phyloP scores from a whole-genome alignment of 2,113 vertebrate species.

The Barnardius zonarius region DNA sequence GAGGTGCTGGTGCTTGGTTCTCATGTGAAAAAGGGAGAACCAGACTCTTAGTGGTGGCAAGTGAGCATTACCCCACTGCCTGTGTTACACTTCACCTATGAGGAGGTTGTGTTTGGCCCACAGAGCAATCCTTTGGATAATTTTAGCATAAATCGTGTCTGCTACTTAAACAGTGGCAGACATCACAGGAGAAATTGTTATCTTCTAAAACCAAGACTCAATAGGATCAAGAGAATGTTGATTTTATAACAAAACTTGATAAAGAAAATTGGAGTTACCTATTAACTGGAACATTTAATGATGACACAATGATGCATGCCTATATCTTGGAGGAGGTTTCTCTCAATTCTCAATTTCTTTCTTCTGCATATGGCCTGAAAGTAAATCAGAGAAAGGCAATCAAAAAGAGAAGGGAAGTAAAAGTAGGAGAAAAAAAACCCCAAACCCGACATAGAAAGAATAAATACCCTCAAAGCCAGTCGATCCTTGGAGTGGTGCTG shows the following conservation, averaged over 20 bases:
- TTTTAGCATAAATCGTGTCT: background rate
- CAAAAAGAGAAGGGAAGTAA: accelerated
- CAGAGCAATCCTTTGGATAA: background rate
- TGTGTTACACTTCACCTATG: background rate
- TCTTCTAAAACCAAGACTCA: background rate
- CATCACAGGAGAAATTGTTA: background rate
- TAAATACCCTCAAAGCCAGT: background rate
- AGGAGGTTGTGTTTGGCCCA: background rate
- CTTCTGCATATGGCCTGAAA: background rate
- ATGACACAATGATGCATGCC: background rate
- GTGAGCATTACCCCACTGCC: background rate
- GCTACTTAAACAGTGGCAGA: background rate
- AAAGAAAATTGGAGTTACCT: background rate
- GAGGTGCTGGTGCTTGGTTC: background rate
- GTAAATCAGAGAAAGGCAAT: background rate
- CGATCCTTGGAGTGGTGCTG: background rate
- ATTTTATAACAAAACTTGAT: background rate
- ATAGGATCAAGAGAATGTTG: background rate
- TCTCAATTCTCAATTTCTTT: background rate
- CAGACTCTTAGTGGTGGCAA: background rate
- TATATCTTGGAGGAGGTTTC: background rate
- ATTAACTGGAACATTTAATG: background rate
- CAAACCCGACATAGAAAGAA: background rate
- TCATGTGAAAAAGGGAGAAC: background rate
- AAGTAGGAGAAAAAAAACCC: background rate